phyloP scores from a whole-genome alignment of 2,113 vertebrate genomes.

The Dinomys branickii region DNA sequence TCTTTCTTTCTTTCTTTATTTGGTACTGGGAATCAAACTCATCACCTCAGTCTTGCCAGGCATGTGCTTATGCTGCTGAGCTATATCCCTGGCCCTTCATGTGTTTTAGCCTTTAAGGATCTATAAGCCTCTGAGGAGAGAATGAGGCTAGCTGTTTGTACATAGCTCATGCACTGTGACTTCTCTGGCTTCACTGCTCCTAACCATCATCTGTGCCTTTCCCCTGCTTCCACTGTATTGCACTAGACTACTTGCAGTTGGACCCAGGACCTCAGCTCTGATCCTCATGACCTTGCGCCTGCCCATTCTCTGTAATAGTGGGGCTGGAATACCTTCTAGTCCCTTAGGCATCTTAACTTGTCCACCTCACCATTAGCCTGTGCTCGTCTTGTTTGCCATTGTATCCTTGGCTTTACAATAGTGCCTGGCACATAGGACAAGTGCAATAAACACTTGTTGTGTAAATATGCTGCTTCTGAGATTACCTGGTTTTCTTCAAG shows the following conservation, averaged over 20 bases:
- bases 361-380: background rate
- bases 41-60: no score
- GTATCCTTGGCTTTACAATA: background rate
- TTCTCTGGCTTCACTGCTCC: background rate
- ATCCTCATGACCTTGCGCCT: background rate
- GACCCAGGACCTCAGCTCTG: background rate
- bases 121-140: conserved; percentile 19
- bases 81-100: background rate
- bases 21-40: no score
- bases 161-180: background rate
- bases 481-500: conserved; percentile 33
- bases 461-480: background rate
- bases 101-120: background rate
- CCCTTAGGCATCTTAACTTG: background rate
- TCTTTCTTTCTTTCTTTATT: no score
- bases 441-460: background rate
- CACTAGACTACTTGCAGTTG: background rate
- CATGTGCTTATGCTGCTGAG: no score
- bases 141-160: background rate
- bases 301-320: background rate
- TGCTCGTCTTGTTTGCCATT: background rate
- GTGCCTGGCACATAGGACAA: background rate
- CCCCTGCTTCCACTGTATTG: background rate
- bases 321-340: background rate
- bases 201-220: background rate